Conservation (phyloP, 2,888 invertebrate species). For the Cynaeus angustus region DNA sequence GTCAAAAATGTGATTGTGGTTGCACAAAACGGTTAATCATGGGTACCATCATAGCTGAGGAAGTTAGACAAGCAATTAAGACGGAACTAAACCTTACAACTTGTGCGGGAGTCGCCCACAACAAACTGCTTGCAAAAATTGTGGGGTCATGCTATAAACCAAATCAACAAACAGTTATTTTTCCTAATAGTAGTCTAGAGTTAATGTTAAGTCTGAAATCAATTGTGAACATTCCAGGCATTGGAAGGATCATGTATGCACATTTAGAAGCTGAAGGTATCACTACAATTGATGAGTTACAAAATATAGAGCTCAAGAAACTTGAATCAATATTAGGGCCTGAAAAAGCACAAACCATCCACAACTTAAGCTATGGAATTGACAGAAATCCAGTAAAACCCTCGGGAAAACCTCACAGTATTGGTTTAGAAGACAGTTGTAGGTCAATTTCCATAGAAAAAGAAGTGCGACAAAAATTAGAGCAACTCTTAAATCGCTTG, state of each 20-base stretch:
- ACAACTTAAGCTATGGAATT: slow-evolving; percentile 83
- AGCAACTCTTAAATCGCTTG: slow-evolving; percentile 80
- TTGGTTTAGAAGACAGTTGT: slow-evolving; percentile 87
- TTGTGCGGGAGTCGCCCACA: slow-evolving; percentile 89
- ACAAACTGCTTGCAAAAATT: slow-evolving; percentile 88
- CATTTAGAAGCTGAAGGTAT: slow-evolving; percentile 80
- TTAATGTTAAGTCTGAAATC: slow-evolving; percentile 79
- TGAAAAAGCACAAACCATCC: slow-evolving; percentile 81
- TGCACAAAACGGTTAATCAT: slow-evolving; percentile 81
- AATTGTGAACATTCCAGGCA: slow-evolving; percentile 82
- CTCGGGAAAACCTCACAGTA: slow-evolving; percentile 85
- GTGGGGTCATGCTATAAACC: slow-evolving; percentile 84
- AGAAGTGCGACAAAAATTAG: slow-evolving; percentile 83
- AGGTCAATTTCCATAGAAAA: slow-evolving; percentile 81
- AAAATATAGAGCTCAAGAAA: slow-evolving; percentile 77
- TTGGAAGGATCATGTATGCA: slow-evolving; percentile 82
- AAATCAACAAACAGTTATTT: slow-evolving; percentile 86
- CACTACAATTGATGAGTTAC: slow-evolving; percentile 79
- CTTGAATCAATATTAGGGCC: slow-evolving; percentile 75
- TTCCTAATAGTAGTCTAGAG: slow-evolving; percentile 79
- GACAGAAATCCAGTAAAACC: slow-evolving; percentile 83
- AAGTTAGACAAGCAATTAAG: slow-evolving; percentile 82
- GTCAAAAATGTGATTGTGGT: slow-evolving; percentile 80
- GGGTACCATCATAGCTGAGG: slow-evolving; percentile 84
- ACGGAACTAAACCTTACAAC: slow-evolving; percentile 83